A percentile compares a stretch with the other conserved stretches of the same genome.
phyloP scores from a whole-genome alignment of 1,140 invertebrate species.

The Hormaphis cornu region DNA sequence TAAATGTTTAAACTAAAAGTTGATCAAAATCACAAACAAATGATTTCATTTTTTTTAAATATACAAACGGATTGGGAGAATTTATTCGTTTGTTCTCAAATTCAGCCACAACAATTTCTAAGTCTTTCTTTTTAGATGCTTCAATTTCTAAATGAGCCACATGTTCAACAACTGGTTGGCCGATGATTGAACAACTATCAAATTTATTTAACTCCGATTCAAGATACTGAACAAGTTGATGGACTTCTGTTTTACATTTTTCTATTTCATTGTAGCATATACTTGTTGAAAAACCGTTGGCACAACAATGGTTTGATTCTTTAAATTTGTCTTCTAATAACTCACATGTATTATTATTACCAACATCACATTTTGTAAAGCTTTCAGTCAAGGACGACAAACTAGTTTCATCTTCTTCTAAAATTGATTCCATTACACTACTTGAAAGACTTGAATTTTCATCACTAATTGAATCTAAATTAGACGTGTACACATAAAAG shows the following conservation, averaged over 20 bases:
- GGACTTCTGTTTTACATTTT: background rate
- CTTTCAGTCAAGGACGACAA: background rate
- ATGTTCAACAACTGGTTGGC: background rate
- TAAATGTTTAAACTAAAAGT: background rate
- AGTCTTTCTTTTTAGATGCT: slow-evolving; percentile 18
- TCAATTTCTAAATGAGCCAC: slow-evolving; percentile 20
- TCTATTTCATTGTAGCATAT: background rate
- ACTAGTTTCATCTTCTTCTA: background rate
- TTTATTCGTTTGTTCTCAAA: background rate
- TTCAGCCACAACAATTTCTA: slow-evolving; percentile 1
- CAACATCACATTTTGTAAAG: background rate
- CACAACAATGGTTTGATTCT: background rate
- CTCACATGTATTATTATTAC: background rate
- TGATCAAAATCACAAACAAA: background rate
- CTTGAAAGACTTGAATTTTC: background rate
- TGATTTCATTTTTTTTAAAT: background rate
- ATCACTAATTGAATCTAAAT: background rate
- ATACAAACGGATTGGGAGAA: slow-evolving; percentile 3
- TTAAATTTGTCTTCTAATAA: background rate
- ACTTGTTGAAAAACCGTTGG: background rate
- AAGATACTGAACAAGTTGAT: background rate
- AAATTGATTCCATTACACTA: background rate
- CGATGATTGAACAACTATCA: background rate
- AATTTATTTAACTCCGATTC: background rate
- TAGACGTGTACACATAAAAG: background rate